Evolutionary conservation across 2,888 invertebrate species (phyloP).

Genomic region (Tyria jacobaeae): DNA sequence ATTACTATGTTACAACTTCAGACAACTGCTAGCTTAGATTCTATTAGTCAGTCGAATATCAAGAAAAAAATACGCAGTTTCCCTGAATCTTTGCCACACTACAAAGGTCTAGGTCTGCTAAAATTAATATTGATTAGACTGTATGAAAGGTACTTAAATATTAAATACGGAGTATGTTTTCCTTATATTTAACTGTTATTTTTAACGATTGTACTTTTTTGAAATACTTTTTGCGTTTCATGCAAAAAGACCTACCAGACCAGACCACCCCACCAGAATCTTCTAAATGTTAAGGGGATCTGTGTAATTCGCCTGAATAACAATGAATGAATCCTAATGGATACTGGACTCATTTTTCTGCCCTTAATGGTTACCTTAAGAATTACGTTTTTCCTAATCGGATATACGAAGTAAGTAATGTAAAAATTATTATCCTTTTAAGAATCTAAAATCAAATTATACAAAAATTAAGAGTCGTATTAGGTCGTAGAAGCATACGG

Average conservation of each 20-base stretch:
- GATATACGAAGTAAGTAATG: too few relatives aligned
- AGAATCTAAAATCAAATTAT: background rate
- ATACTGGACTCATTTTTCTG: too few relatives aligned
- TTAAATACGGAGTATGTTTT: background rate
- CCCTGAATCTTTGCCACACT: background rate
- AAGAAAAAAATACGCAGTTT: too few relatives aligned
- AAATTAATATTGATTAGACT: background rate
- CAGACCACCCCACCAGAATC: background rate
- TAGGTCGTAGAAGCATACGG: conserved; percentile 1
- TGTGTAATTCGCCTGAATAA: background rate
- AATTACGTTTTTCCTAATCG: background rate
- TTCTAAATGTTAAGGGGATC: background rate
- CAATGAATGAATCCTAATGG: background rate
- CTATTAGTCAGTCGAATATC: too few relatives aligned
- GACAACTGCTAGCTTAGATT: too few relatives aligned
- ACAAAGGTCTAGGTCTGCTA: background rate
- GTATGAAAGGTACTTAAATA: conserved; percentile 4
- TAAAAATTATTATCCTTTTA: too few relatives aligned
- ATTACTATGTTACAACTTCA: too few relatives aligned
- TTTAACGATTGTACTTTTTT: background rate
- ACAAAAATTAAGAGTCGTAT: background rate
- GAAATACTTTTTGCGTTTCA: too few relatives aligned
- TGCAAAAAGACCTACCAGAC: too few relatives aligned
- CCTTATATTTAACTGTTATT: background rate
- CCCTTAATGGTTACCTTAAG: background rate